Conservation (phyloP, 30 jellyfish, hydroid and myxozoan species). For the Calvadosia cruxmelitensis region DNA sequence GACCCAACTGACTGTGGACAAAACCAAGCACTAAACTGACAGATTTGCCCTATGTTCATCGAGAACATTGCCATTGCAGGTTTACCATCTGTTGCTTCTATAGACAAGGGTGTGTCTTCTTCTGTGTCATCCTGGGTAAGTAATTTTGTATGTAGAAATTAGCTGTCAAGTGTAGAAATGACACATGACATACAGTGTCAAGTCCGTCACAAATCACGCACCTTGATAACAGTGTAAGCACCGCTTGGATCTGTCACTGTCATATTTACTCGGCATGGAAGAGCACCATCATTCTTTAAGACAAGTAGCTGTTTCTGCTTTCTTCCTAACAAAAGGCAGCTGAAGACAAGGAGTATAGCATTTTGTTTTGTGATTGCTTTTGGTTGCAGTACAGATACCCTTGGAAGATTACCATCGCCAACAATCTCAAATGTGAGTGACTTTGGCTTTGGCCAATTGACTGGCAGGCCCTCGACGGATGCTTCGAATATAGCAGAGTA, state of each 20-base stretch:
- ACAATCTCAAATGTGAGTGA: slow-evolving; percentile 50
- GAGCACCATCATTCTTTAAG: slow-evolving; percentile 68
- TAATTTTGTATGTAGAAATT: too few species aligned
- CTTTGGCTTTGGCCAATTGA: slow-evolving; percentile 47
- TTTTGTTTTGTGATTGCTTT: slow-evolving; percentile 36
- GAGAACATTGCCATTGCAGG: background rate
- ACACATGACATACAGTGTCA: too few species aligned
- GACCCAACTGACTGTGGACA: background rate
- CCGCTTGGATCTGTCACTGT: slow-evolving; percentile 63
- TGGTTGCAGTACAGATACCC: slow-evolving; percentile 56
- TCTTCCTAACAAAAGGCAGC: slow-evolving; percentile 55
- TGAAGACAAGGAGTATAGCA: slow-evolving; percentile 49
- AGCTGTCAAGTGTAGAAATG: too few species aligned
- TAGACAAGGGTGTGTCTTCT: too few species aligned
- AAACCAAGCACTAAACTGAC: background rate
- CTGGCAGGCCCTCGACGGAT: slow-evolving; percentile 82
- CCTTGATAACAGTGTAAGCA: slow-evolving; percentile 11
- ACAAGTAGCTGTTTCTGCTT: slow-evolving; percentile 51
- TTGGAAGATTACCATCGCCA: slow-evolving; percentile 89
- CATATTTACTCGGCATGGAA: slow-evolving; percentile 52
- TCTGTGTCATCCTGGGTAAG: too few species aligned
- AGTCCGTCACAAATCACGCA: too few species aligned
- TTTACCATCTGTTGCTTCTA: too few species aligned
- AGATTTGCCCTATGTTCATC: background rate
- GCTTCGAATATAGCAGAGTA: slow-evolving; percentile 88